Conservation (phyloP, 2,888 invertebrate genomes). For the Bombylius discolor region DNA sequence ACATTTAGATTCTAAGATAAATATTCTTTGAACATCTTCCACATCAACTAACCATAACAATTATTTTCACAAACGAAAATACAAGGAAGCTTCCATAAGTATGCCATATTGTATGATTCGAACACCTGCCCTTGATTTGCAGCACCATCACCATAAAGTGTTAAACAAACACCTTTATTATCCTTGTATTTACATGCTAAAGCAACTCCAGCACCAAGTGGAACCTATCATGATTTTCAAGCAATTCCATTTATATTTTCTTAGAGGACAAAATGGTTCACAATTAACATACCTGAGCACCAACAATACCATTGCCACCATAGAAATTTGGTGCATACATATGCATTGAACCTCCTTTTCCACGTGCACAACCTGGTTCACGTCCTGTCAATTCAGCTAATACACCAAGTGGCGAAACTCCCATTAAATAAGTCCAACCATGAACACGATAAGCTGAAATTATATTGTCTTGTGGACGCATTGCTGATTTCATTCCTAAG, state of each 20-base stretch:
- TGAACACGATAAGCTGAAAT: conserved; percentile 97
- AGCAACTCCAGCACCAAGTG: conserved; percentile 87
- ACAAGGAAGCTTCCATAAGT: conserved; percentile 83
- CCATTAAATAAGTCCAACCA: conserved; percentile 94
- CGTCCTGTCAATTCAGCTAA: conserved; percentile 84
- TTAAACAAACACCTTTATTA: conserved; percentile 73
- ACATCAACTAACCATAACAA: conserved; percentile 58
- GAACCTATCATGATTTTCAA: conserved; percentile 46
- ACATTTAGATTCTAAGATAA: too few species aligned
- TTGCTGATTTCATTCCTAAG: conserved; percentile 70
- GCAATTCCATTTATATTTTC: not conserved
- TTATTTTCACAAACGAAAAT: conserved; percentile 98
- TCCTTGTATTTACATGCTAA: conserved; percentile 80
- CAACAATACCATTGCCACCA: conserved; percentile 98
- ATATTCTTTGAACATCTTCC: too few species aligned
- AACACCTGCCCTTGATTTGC: conserved; percentile 90
- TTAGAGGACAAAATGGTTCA: not conserved
- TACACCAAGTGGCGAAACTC: conserved; percentile 62
- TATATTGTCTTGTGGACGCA: conserved; percentile 72
- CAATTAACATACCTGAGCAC: conserved; percentile 67
- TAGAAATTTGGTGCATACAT: conserved; percentile 88
- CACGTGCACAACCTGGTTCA: conserved; percentile 74
- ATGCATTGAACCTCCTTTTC: conserved; percentile 99
- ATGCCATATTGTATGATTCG: conserved; percentile 91
- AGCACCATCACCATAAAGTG: conserved; percentile 89